Evolutionary conservation across 64 coral and sea anemone species (phyloP).

Genomic region (Dendrophyllia cribrosa): DNA sequence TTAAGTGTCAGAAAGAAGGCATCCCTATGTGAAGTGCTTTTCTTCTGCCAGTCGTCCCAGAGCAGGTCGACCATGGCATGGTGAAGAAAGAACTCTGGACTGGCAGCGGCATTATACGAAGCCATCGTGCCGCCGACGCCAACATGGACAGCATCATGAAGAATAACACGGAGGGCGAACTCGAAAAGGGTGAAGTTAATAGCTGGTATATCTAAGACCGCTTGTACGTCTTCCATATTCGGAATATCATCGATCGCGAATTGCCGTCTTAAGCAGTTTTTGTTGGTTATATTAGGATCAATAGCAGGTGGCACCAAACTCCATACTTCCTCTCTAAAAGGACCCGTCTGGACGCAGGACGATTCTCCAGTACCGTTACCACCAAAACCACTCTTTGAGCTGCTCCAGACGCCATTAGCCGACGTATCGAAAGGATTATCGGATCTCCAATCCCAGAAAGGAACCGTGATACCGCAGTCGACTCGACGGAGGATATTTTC

Average conservation of each 20-base stretch:
- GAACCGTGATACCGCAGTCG: conserved; percentile 60
- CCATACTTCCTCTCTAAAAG: conserved; percentile 45
- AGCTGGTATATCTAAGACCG: not conserved
- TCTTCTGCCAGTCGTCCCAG: conserved; percentile 59
- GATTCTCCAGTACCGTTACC: conserved; percentile 10
- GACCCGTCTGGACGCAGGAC: conserved; percentile 46
- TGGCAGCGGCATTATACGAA: not conserved
- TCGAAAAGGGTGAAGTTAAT: conserved; percentile 16
- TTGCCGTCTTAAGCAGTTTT: conserved; percentile 26
- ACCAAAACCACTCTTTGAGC: conserved; percentile 32
- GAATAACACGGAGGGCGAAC: not conserved
- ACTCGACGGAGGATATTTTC: conserved; percentile 62
- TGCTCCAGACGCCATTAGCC: conserved; percentile 36
- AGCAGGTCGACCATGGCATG: conserved; percentile 55
- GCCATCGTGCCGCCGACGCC: conserved; percentile 60
- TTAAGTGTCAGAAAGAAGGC: not conserved
- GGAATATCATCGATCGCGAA: conserved; percentile 24
- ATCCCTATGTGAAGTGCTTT: not conserved
- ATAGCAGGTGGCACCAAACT: not conserved
- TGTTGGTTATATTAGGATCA: no score
- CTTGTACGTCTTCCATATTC: not conserved
- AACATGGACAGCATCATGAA: conserved; percentile 46
- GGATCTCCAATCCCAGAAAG: conserved; percentile 80
- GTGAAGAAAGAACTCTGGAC: conserved; percentile 74
- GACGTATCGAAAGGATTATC: not conserved